Evolutionary conservation across 2,797 vertebrate genomes (phyloP), one percentile per base, ranked within the genome.

Genomic region (Chelon labrosus): DNA sequence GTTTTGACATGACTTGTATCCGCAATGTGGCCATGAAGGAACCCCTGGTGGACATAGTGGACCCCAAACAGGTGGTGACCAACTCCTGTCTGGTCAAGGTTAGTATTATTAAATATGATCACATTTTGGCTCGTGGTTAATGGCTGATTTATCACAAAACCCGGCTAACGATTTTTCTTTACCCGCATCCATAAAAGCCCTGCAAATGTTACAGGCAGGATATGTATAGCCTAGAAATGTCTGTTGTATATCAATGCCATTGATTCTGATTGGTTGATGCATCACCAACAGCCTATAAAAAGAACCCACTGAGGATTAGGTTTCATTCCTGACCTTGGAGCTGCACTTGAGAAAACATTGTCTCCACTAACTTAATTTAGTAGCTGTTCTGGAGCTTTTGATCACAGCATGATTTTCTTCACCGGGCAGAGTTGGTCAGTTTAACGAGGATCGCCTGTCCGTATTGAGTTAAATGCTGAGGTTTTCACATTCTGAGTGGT

Each of bases 1-100:
- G 98, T 78, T 99, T 99, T 90, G 98, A 99, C 94, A 99, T 99
- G 98, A 98, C 96, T 78, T 99, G 98, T 73, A 99, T 99, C 85
- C 96, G 98, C 38, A 97, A 99, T 1, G 97, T 99, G 74, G 98
- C 98, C 80, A 97, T 99, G 93, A 98, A 94, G 94, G 98, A 99
- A 73, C 98, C 98, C 0, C 89, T 99, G 91, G 98, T 99, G 93
- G 98, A 99, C 80, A 94, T 98, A 8, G 98, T 99, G 92, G 98
- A 99, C 80, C 93, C 95, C 67, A 99, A 99, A 92, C 98, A 99
- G 94, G 96, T 99, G 94, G 97, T 99, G 93, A 98, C 98, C 91
- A 98, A 97, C 65, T 93, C 97, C 91, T 99, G 98, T 90, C 95
- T 99, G 86, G 94, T 99, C 86, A 99, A 99, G 97, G 98, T 99